Percentiles rank a stretch among this genome's conserved stretches.
These are phyloP conservation scores for Acropora tenuis DNA, from an alignment of 64 coral and sea anemone species.

Conservation along the genomic window DNA sequence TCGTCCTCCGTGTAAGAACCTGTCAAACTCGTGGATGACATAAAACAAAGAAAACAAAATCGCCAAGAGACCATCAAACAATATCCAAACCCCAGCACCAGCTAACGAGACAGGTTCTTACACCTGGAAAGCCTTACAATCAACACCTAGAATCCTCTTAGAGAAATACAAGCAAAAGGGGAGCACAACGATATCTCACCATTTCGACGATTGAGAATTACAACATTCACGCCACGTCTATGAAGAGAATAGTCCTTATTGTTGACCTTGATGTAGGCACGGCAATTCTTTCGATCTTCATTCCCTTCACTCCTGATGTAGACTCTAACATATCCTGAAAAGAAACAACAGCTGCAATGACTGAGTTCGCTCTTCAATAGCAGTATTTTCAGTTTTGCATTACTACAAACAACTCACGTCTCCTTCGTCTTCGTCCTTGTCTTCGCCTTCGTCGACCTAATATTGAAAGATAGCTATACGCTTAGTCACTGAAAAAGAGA, in stretches of 20 bases:
- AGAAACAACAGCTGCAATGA: neutral
- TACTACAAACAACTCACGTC: neutral
- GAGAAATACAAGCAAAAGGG: too few species aligned
- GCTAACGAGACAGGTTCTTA: too few species aligned
- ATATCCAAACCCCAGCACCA: too few species aligned
- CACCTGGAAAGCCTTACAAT: too few species aligned
- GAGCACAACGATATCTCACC: neutral
- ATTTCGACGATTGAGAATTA: neutral
- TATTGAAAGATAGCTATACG: too few species aligned
- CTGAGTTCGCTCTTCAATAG: neutral
- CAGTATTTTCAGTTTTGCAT: neutral
- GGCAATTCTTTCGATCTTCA: neutral
- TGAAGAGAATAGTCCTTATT: conserved; percentile 7
- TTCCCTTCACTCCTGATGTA: neutral
- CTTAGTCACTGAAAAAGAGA: too few species aligned
- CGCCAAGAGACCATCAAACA: too few species aligned
- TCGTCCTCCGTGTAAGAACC: too few species aligned
- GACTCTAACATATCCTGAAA: neutral
- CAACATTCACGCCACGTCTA: neutral
- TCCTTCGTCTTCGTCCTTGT: neutral
- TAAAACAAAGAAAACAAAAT: too few species aligned
- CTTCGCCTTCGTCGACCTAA: conserved; percentile 10
- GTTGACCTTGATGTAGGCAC: conserved; percentile 5
- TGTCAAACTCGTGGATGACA: too few species aligned
- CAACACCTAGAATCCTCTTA: too few species aligned